Conservation (phyloP, 2,888 invertebrate genomes). For the Acronicta leporina region DNA sequence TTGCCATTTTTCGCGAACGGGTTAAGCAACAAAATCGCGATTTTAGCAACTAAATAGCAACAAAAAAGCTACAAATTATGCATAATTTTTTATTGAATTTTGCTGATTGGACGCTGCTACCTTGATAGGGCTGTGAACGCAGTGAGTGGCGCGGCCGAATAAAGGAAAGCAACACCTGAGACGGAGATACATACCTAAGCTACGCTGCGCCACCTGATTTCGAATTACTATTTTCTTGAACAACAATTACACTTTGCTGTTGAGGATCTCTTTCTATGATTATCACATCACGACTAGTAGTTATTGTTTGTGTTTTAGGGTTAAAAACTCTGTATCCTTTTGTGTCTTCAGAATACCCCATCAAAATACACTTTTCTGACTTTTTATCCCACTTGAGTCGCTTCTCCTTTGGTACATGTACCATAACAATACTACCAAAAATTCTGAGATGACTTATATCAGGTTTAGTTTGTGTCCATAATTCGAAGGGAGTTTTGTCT, state of each 20-base stretch:
- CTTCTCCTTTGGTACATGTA: background rate
- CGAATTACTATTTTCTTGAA: too few relatives aligned
- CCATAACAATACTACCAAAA: conserved; percentile 1
- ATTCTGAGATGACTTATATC: conserved; percentile 16
- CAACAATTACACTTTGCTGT: too few relatives aligned
- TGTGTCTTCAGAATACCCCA: background rate
- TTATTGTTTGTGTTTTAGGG: background rate
- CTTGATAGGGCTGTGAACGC: too few relatives aligned
- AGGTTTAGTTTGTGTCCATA: conserved; percentile 18
- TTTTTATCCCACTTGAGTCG: background rate
- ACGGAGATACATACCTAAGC: too few relatives aligned
- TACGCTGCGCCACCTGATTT: background rate
- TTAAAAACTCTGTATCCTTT: background rate
- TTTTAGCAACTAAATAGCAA: too few relatives aligned
- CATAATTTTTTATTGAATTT: too few relatives aligned
- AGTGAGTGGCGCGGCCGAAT: too few relatives aligned
- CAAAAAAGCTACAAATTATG: too few relatives aligned
- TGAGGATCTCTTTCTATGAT: background rate
- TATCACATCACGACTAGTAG: background rate
- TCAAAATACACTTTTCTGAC: background rate
- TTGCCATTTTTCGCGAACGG: too few relatives aligned
- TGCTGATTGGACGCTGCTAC: too few relatives aligned
- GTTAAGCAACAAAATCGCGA: too few relatives aligned
- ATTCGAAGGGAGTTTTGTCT: conserved; percentile 11
- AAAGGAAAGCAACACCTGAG: too few relatives aligned